Evolutionary conservation across 2,797 vertebrate species (phyloP).

Genomic region (Lutjanus campechanus): DNA sequence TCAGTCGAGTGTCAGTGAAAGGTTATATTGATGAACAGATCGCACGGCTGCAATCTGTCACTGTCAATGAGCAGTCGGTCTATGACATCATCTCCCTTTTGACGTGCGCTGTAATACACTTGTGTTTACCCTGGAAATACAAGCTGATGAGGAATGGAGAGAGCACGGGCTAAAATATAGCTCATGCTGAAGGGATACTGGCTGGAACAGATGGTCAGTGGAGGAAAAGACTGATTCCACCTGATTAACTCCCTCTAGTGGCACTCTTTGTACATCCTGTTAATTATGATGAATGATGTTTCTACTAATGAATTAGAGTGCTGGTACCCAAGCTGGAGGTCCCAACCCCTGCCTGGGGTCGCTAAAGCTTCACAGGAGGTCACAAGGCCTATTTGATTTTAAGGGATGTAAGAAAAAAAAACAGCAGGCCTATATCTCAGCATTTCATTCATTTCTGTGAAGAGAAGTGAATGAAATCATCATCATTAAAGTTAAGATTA

Average conservation of each 20-base stretch:
- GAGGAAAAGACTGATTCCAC: slow-evolving; percentile 27
- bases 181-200: slow-evolving; percentile 56
- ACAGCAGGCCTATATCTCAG: no score
- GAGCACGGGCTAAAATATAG: slow-evolving; percentile 47
- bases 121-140: slow-evolving; percentile 73
- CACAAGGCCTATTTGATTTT: no score
- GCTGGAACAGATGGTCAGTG: slow-evolving; percentile 46
- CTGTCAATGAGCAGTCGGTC: slow-evolving; percentile 59
- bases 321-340: no score
- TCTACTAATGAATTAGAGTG: not conserved
- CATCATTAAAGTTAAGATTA: no score
- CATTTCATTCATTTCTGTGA: no score
- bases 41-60: slow-evolving; percentile 71
- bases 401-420: no score
- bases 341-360: no score
- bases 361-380: no score
- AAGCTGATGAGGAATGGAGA: slow-evolving; percentile 48
- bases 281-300: slow-evolving; percentile 1
- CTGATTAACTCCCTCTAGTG: slow-evolving; percentile 75
- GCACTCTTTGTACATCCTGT: slow-evolving; percentile 29
- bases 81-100: slow-evolving; percentile 75
- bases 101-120: slow-evolving; percentile 63
- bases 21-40: slow-evolving; percentile 72
- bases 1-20: slow-evolving; percentile 62
- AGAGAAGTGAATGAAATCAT: no score